These are phyloP conservation scores for Papilio machaon DNA, from an alignment of 1,140 invertebrate species.

Conservation along the genomic window DNA sequence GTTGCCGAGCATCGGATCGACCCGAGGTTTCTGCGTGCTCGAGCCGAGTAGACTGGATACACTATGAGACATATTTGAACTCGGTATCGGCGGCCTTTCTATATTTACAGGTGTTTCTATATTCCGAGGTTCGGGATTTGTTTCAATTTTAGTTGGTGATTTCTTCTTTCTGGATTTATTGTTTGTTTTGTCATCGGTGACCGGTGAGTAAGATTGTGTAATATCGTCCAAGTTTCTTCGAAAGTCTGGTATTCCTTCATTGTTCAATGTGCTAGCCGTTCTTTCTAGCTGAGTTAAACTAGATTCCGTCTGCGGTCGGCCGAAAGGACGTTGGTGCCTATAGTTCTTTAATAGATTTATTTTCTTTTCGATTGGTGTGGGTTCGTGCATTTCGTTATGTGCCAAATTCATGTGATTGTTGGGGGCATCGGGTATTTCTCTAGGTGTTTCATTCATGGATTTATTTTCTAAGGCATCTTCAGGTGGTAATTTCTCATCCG, in stretches of 20 bases:
- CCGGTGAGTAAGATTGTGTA: constrained; percentile 77
- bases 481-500: constrained; percentile 75
- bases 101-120: constrained; percentile 49
- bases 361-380: constrained; percentile 63
- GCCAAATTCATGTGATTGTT: constrained; percentile 38
- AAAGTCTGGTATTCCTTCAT: constrained; percentile 77
- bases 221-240: constrained; percentile 79
- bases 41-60: constrained; percentile 70
- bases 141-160: constrained; percentile 60
- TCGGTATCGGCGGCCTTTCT: constrained; percentile 46
- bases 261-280: constrained; percentile 72
- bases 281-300: constrained; percentile 76
- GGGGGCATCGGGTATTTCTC: constrained; percentile 19
- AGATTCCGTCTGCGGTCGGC: constrained; percentile 66
- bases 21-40: constrained; percentile 45
- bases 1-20: constrained; percentile 28
- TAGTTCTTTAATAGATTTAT: constrained; percentile 81
- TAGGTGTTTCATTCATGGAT: constrained; percentile 44
- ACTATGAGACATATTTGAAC: constrained; percentile 68
- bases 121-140: constrained; percentile 59
- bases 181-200: constrained; percentile 65
- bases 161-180: constrained; percentile 76
- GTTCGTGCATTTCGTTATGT: constrained; percentile 45
- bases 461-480: constrained; percentile 72
- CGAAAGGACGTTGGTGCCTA: constrained; percentile 71